These are phyloP conservation scores for Venturia canescens DNA, from an alignment of 1,140 invertebrate genomes.

Conservation along the genomic window DNA sequence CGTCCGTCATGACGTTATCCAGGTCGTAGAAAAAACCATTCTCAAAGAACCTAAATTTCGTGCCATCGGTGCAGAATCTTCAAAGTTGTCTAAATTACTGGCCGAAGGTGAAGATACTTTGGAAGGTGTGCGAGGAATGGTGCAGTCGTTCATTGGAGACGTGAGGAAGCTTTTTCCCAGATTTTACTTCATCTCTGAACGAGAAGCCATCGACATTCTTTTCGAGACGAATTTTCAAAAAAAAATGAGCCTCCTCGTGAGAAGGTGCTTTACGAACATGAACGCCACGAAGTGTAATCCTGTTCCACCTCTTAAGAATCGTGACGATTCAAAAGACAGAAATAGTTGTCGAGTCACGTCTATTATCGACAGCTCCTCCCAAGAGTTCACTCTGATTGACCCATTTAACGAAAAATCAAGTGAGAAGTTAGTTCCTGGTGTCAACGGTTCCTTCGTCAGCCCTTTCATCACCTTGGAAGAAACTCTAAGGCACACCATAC, in stretches of 20 bases:
- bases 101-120: slow-evolving; percentile 76
- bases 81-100: slow-evolving; percentile 78
- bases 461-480: not conserved
- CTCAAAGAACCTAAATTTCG: slow-evolving; percentile 78
- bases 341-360: not conserved
- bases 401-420: not conserved
- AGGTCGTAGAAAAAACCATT: slow-evolving; percentile 69
- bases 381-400: not conserved
- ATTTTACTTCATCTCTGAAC: slow-evolving; percentile 93
- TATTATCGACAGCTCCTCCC: slow-evolving; percentile 1
- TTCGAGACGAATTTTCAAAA: slow-evolving; percentile 71
- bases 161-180: slow-evolving; percentile 88
- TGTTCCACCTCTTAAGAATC: slow-evolving; percentile 76
- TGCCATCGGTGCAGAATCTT: slow-evolving; percentile 71
- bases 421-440: not conserved
- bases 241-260: slow-evolving; percentile 71
- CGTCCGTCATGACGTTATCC: slow-evolving; percentile 44
- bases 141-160: slow-evolving; percentile 85
- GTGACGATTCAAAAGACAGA: slow-evolving; percentile 64
- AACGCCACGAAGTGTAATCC: slow-evolving; percentile 65
- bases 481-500: not conserved
- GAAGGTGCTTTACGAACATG: slow-evolving; percentile 81
- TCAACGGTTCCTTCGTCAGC: not conserved
- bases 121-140: slow-evolving; percentile 77
- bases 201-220: slow-evolving; percentile 89